Evolutionary conservation across 2,888 invertebrate genomes (phyloP).

Genomic region (Acronicta psi): DNA sequence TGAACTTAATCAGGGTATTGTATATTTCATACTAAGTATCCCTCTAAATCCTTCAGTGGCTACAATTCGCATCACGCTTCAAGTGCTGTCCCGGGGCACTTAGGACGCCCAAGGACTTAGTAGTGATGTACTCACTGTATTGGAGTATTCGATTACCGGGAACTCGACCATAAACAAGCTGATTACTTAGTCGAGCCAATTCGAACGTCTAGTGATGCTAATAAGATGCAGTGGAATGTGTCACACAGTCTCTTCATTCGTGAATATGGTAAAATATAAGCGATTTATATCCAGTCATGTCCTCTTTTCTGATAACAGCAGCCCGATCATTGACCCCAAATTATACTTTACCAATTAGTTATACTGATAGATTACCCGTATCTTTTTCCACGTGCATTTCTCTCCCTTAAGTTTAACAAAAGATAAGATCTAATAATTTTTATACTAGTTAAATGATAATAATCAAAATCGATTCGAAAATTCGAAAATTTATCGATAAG

Average conservation of each 20-base stretch:
- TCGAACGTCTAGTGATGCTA: conserved; percentile 18
- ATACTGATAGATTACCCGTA: too few species aligned
- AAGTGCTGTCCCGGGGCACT: conserved; percentile 47
- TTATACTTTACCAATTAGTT: too few species aligned
- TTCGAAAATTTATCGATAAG: conserved; percentile 41
- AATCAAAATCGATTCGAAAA: conserved; percentile 18
- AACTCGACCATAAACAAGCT: conserved; percentile 46
- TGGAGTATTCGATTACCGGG: conserved; percentile 52
- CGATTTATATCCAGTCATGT: not conserved
- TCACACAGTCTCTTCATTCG: not conserved
- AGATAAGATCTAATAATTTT: too few species aligned
- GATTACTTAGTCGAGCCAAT: conserved; percentile 51
- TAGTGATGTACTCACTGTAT: conserved; percentile 53
- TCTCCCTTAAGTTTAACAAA: too few species aligned
- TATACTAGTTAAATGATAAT: not conserved
- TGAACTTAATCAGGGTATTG: conserved; percentile 36
- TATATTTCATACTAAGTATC: conserved; percentile 54
- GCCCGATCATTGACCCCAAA: too few species aligned
- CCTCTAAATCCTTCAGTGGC: conserved; percentile 44
- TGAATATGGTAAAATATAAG: not conserved
- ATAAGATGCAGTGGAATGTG: conserved; percentile 23
- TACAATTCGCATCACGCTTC: conserved; percentile 52
- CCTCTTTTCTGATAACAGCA: too few species aligned
- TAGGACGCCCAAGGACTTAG: conserved; percentile 52
- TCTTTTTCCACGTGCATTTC: too few species aligned